Base-by-base conservation (phyloP, 2,888 invertebrate genomes). In the Chalcosyrphus nemorum region DNA sequence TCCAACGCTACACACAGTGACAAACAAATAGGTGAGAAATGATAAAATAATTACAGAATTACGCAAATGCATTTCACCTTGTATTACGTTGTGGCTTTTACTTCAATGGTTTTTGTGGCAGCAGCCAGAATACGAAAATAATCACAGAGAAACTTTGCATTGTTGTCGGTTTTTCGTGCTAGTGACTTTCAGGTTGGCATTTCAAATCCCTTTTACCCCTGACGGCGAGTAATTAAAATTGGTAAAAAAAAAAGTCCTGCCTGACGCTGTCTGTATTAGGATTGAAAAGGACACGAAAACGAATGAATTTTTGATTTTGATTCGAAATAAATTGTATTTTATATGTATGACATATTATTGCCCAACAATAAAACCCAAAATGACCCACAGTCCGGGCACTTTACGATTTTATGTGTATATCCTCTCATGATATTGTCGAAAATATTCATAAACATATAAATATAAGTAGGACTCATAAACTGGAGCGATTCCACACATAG, bases 31-130 rank as follows among this genome's bases (percentile, higher is more conserved):
- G 68, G 70, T 76, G 70, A 75, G 81, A 71, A 81, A 81, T 81
- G 81, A 81, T 81, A 76, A 81, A 81, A 81, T 81, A 81, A 81
- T 81, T 81, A 81, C 71, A 45, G 45, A 81, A 76, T 76, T 76
- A 81, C 76, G 76, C 81, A 81, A 81, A 81, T 71, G 81, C 71
- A 81, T 76, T 76, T 71, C 71, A 81, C 76, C 81, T 81, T 71
- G 71, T 65, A 66, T 76, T 66, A 71, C 76, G 75, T 65, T 81
- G 76, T 65, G 81, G 81, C 57, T 81, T 81, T 71, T 71, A 71
- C 81, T 71, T 76, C 63, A 81, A 81, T 81, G 70, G 81, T 70
- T 81, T 81, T 70, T 81, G 75, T 81, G 74, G 61, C 81, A 75
- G 41, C 68, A 75, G 35, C 63, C 75, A 59, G 65, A 59, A 76